These are phyloP conservation scores for Chelon auratus DNA, from an alignment of 2,797 vertebrate genomes.

Conservation along the genomic window DNA sequence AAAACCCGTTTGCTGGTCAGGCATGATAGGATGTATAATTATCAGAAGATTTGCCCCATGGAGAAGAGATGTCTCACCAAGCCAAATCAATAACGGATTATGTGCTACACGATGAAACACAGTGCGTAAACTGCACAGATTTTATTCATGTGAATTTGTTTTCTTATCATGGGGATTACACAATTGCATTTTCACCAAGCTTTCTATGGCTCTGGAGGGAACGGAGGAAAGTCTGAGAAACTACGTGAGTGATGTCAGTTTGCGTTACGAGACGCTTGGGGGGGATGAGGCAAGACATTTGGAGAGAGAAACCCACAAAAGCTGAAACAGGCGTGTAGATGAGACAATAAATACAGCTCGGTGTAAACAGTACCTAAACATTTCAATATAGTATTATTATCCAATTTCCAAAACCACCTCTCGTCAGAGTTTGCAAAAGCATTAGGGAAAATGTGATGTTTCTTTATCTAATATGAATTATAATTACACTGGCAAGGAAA, in stretches of 20 bases:
- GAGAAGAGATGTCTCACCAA: constrained; percentile 50
- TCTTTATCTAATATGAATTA: too few relatives aligned
- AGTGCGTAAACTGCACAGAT: constrained; percentile 41
- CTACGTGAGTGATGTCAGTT: constrained; percentile 41
- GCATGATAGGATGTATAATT: constrained; percentile 58
- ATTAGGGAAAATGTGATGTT: too few relatives aligned
- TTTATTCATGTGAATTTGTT: constrained; percentile 51
- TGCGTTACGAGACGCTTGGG: constrained; percentile 13
- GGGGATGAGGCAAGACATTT: constrained; percentile 20
- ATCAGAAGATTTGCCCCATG: constrained; percentile 50
- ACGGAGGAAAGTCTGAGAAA: constrained; percentile 15
- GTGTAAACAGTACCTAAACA: not conserved
- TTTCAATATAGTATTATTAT: too few relatives aligned
- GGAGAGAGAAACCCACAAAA: not conserved
- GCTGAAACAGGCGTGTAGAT: not conserved
- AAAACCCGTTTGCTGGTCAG: constrained; percentile 67
- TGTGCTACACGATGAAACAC: constrained; percentile 42
- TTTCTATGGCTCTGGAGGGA: constrained; percentile 37
- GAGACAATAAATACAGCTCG: not conserved
- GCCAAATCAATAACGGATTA: constrained; percentile 57
- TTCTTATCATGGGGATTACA: constrained; percentile 50
- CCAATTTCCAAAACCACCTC: too few relatives aligned
- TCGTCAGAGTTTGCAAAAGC: too few relatives aligned
- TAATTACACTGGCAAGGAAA: too few relatives aligned
- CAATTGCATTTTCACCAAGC: constrained; percentile 48